Base-by-base conservation (phyloP, 2,797 vertebrate genomes). In the Microctenopoma steveboyesi region DNA sequence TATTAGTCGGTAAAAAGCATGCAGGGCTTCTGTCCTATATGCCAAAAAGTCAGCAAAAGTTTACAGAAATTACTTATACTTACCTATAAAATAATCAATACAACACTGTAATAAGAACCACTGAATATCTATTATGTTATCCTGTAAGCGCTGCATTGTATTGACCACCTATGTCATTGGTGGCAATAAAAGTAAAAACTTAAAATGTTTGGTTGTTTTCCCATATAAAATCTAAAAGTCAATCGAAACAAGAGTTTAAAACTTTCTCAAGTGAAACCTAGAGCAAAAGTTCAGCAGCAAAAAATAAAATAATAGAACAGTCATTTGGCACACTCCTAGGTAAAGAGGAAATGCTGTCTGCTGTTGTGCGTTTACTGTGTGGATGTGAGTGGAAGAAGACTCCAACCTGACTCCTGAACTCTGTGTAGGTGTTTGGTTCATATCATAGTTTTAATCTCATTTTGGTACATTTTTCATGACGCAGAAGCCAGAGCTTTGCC, bases 331-430 rank as follows among this genome's bases (percentile, higher is more conserved):
- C 81, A 84, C 89, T 73, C 55, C 43, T 45, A 62, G 52, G 63
- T 45, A 88, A 83, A 82, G 78, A 81, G 84, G 22, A 22, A 81
- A 83, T 83, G 28, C 15, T 62, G 46, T 85, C 74, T 74, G 78
- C 75, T 81, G 83, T 73, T 82, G 77, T 72, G 57, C 78, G 82
- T 81, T 86, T 83, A 92, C 93, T 93, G 90, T 93, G 89, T 89
- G 64, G 81, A 88, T 80, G 68, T 81, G 76, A 83, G 90, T 93
- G 95, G 95, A 95, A 95, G 90, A 90, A 81, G 86, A 84, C 86
- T 86, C 91, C 94, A 91, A 89, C 89, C 93, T 81, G 70, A 79
- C 90, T 93, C 94, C 92, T 91, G 87, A 84, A 82, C 58, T 39
- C 54, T 46, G 61, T 9, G 74, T 69, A 47, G 69, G 9, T 37